A percentile compares a stretch with the other conserved stretches of the same genome.
phyloP scores from a whole-genome alignment of 2,888 invertebrate species.

The Leptinotarsa haldemani region DNA sequence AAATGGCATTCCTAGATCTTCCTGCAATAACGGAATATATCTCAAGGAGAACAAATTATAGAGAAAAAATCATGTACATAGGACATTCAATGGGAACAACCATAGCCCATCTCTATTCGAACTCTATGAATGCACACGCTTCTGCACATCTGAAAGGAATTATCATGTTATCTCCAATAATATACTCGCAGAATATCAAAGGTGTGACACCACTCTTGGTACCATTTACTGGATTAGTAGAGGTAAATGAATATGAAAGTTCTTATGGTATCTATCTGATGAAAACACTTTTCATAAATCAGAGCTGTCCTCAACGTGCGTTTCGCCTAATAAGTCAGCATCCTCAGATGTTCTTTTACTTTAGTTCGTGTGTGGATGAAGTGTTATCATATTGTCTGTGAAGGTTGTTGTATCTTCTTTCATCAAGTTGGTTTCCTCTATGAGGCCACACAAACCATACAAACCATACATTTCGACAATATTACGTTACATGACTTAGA shows the following conservation, averaged over 20 bases:
- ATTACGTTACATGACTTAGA: too few relatives aligned
- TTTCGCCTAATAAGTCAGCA: too few relatives aligned
- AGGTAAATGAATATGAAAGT: not conserved
- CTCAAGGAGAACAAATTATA: not conserved
- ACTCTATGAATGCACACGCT: not conserved
- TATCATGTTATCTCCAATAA: not conserved
- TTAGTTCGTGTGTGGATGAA: too few relatives aligned
- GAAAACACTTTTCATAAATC: too few relatives aligned
- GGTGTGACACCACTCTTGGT: not conserved
- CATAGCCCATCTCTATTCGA: not conserved
- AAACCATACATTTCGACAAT: too few relatives aligned
- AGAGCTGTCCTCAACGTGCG: too few relatives aligned
- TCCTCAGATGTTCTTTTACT: too few relatives aligned
- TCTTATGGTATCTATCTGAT: too few relatives aligned
- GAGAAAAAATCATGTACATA: not conserved
- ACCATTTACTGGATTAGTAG: not conserved
- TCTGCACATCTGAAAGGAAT: not conserved
- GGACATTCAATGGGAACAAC: slow-evolving; percentile 11
- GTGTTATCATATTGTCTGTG: too few relatives aligned
- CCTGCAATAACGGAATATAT: not conserved
- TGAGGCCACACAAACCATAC: too few relatives aligned
- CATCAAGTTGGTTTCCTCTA: too few relatives aligned
- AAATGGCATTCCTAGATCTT: not conserved
- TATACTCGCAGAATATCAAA: not conserved
- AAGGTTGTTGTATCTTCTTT: too few relatives aligned